Evolutionary conservation across 2,113 vertebrate genomes (phyloP).

Genomic region (Sebastes fasciatus): DNA sequence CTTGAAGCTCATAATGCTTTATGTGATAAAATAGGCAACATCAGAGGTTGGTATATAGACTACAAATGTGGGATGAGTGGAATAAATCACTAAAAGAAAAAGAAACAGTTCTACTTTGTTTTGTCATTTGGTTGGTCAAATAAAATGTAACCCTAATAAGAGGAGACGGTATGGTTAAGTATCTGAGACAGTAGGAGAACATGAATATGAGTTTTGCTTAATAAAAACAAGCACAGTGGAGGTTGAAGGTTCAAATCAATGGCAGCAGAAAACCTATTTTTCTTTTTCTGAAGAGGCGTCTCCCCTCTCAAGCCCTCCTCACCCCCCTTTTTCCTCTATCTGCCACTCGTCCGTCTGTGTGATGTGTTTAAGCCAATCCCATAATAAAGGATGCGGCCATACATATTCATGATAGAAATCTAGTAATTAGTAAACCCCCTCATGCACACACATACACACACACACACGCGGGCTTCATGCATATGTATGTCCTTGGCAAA

Average conservation of each 20-base stretch:
- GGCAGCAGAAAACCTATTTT: conserved; percentile 47
- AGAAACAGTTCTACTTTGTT: not conserved
- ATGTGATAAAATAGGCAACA: not conserved
- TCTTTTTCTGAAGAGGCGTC: conserved; percentile 62
- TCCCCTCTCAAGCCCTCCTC: conserved; percentile 61
- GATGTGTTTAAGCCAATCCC: conserved; percentile 85
- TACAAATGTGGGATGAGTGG: not conserved
- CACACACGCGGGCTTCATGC: conserved; percentile 78
- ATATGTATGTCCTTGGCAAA: conserved; percentile 87
- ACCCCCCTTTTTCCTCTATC: conserved; percentile 49
- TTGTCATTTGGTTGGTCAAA: not conserved
- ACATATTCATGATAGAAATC: conserved; percentile 90
- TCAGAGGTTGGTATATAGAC: not conserved
- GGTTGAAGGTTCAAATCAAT: conserved; percentile 47
- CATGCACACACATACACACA: conserved; percentile 59
- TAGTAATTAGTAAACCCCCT: conserved; percentile 87
- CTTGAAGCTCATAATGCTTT: not conserved
- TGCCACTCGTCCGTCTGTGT: conserved; percentile 79
- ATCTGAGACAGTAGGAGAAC: conserved; percentile 18
- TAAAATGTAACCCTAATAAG: not conserved
- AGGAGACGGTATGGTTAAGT: not conserved
- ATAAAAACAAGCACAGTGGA: conserved; percentile 50
- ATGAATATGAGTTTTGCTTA: conserved; percentile 42
- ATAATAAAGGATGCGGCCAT: conserved; percentile 87
- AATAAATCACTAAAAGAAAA: not conserved